Evolutionary conservation across 1,140 invertebrate genomes (phyloP).

Genomic region (Notospermus geniculatus): DNA sequence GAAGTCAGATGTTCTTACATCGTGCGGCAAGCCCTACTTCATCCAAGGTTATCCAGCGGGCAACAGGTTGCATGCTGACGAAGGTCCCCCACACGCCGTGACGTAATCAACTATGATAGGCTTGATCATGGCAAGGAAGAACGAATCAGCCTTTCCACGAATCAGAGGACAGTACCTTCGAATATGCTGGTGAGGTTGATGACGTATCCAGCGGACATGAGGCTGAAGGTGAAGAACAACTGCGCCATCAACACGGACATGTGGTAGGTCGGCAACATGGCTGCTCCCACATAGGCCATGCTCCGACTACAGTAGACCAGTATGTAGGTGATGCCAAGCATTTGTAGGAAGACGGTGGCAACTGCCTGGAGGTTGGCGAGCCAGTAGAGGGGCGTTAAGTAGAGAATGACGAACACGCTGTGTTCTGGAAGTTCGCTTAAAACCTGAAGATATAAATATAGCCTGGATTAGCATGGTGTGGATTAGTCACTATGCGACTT

Average conservation of each 20-base stretch:
- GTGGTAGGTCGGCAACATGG: conserved; percentile 39
- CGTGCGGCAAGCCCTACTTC: too few relatives aligned
- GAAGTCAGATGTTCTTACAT: too few relatives aligned
- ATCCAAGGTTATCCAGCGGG: too few relatives aligned
- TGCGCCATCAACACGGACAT: conserved; percentile 37
- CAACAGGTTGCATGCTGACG: too few relatives aligned
- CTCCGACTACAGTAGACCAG: conserved; percentile 39
- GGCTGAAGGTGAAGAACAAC: conserved; percentile 39
- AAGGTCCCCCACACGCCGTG: too few relatives aligned
- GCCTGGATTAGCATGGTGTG: not conserved
- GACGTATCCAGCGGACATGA: conserved; percentile 44
- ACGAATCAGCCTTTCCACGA: too few relatives aligned
- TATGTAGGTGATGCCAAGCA: conserved; percentile 37
- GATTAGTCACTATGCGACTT: too few relatives aligned
- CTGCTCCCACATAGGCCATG: conserved; percentile 38
- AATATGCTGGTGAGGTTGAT: conserved; percentile 46
- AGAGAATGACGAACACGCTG: conserved; percentile 34
- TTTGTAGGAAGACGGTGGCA: conserved; percentile 29
- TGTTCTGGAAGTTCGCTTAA: conserved; percentile 44
- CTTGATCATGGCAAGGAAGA: too few relatives aligned
- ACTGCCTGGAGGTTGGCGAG: conserved; percentile 33
- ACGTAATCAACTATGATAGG: too few relatives aligned
- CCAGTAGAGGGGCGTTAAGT: conserved; percentile 39
- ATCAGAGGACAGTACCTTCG: conserved; percentile 31
- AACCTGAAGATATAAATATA: conserved; percentile 27